Evolutionary conservation across 2,797 vertebrate genomes (phyloP).

Genomic region (Hydrocynus forskahlii): DNA sequence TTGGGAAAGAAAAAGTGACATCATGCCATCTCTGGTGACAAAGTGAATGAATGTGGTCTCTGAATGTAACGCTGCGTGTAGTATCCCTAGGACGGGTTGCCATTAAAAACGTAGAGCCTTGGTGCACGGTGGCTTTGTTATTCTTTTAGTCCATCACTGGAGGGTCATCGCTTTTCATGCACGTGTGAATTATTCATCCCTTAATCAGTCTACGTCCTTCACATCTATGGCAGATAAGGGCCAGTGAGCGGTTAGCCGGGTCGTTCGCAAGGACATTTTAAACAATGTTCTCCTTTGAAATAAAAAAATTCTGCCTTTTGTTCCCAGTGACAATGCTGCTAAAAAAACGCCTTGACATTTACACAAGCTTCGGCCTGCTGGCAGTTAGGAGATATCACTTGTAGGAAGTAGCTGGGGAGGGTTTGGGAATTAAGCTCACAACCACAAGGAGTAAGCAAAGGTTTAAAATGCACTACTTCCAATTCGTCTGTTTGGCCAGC

Average conservation of each 20-base stretch:
- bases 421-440: background rate
- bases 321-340: background rate
- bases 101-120: background rate
- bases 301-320: conserved; percentile 26
- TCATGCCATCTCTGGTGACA: no score
- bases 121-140: conserved; percentile 8
- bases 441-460: background rate
- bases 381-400: conserved; percentile 29
- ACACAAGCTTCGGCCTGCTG: conserved; percentile 14
- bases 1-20: no score
- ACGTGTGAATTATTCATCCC: conserved; percentile 37
- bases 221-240: conserved; percentile 8
- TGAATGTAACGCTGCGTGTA: no score
- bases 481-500: conserved; percentile 18
- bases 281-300: conserved; percentile 19
- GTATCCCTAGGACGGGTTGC: background rate
- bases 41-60: no score
- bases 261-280: conserved; percentile 20
- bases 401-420: conserved; percentile 13
- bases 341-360: conserved; percentile 49
- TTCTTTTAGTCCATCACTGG: conserved; percentile 13
- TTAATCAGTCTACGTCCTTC: conserved; percentile 25
- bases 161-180: background rate
- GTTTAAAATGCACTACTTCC: background rate
- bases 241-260: conserved; percentile 27